These are phyloP conservation scores for Xylota segnis DNA, from an alignment of 2,888 invertebrate genomes.

Conservation along the genomic window DNA sequence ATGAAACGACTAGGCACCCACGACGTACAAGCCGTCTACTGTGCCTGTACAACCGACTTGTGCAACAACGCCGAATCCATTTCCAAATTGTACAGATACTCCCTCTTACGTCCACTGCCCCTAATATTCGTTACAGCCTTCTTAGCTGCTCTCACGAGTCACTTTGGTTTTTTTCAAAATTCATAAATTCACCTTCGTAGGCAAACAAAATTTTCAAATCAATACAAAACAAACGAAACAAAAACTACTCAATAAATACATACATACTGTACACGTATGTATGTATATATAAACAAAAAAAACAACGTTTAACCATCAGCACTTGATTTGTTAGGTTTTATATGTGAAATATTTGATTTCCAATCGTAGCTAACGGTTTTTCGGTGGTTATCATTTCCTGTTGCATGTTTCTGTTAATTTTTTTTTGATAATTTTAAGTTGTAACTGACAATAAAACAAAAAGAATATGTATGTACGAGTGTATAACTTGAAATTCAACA, in stretches of 20 bases:
- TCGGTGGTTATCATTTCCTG: background rate
- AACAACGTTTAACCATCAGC: slow-evolving; percentile 43
- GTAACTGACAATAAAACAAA: slow-evolving; percentile 65
- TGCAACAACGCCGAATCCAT: slow-evolving; percentile 88
- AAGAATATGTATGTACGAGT: background rate
- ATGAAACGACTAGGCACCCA: slow-evolving; percentile 90
- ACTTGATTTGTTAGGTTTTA: slow-evolving; percentile 59
- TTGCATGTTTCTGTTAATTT: background rate
- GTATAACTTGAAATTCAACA: slow-evolving; percentile 22
- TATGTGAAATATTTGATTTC: slow-evolving; percentile 50
- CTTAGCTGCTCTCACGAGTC: slow-evolving; percentile 78
- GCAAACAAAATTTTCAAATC: slow-evolving; percentile 62
- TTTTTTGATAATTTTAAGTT: slow-evolving; percentile 44
- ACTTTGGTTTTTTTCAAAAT: slow-evolving; percentile 78
- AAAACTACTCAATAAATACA: slow-evolving; percentile 77
- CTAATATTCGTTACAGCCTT: slow-evolving; percentile 78
- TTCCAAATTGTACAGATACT: slow-evolving; percentile 79
- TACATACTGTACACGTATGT: slow-evolving; percentile 64
- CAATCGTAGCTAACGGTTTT: slow-evolving; percentile 21
- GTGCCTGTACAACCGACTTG: slow-evolving; percentile 90
- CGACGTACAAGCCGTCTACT: slow-evolving; percentile 90
- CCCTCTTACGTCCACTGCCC: slow-evolving; percentile 79
- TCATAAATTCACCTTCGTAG: slow-evolving; percentile 78
- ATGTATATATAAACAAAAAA: slow-evolving; percentile 75
- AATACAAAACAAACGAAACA: slow-evolving; percentile 59